A percentile compares a stretch with the other conserved stretches of the same genome.
These are phyloP conservation scores for Pyralis farinalis DNA, from an alignment of 2,888 invertebrate species.

Conservation along the genomic window DNA sequence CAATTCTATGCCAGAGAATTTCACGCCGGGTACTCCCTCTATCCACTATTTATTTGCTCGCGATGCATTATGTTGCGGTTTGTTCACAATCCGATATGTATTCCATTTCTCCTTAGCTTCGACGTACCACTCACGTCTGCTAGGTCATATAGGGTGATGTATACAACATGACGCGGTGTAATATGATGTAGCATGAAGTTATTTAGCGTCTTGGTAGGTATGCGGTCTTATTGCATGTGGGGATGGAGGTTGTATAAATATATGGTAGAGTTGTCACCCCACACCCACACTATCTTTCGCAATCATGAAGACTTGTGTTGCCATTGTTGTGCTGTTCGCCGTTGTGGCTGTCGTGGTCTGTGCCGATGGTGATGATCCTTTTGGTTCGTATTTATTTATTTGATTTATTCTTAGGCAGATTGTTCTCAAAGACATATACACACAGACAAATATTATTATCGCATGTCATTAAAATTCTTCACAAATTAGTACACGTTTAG, in stretches of 20 bases:
- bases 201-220: not conserved
- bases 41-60: conserved; percentile 5
- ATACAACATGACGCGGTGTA: not conserved
- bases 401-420: too few species aligned
- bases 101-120: not conserved
- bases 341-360: not conserved
- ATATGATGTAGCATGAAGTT: not conserved
- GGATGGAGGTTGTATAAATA: conserved; percentile 6
- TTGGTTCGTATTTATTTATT: not conserved
- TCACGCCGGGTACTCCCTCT: conserved; percentile 8
- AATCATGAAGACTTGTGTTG: conserved; percentile 5
- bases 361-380: not conserved
- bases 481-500: too few species aligned
- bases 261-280: not conserved
- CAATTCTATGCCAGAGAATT: conserved; percentile 4
- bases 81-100: not conserved
- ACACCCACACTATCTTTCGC: not conserved
- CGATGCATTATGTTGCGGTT: not conserved
- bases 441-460: too few species aligned
- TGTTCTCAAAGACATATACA: too few species aligned
- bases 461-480: too few species aligned
- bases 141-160: not conserved
- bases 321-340: conserved; percentile 1
- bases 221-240: not conserved
- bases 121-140: not conserved